phyloP scores from a whole-genome alignment of 2,797 vertebrate species.

The Denticeps clupeoides region DNA sequence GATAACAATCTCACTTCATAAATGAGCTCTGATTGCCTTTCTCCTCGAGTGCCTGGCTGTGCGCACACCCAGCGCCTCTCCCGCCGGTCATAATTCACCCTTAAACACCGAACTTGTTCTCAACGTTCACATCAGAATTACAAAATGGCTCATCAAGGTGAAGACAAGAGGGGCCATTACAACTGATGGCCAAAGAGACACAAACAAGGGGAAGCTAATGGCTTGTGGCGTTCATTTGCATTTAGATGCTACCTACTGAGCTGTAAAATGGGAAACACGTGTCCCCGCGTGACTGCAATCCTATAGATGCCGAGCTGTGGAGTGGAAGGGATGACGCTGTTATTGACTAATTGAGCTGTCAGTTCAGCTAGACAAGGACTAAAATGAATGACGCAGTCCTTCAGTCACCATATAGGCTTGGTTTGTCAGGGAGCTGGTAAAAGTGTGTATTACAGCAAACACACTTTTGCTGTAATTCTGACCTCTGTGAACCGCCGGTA shows the following conservation, averaged over 20 bases:
- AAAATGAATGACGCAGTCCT: background rate
- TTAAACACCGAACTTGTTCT: background rate
- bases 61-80: background rate
- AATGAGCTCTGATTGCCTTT: background rate
- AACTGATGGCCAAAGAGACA: slow-evolving; percentile 11
- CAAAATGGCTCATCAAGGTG: background rate
- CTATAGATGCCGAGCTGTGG: background rate
- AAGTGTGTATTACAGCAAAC: too few species aligned
- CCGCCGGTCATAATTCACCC: slow-evolving; percentile 2
- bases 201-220: slow-evolving; percentile 11
- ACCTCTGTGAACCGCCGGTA: too few species aligned
- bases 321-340: background rate
- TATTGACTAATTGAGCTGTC: background rate
- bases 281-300: too few species aligned
- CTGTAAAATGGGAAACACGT: slow-evolving; percentile 19
- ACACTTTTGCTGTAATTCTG: too few species aligned
- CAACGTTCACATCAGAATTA: background rate
- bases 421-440: too few species aligned
- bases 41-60: background rate
- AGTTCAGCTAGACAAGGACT: background rate
- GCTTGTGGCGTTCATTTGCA: slow-evolving; percentile 17
- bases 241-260: slow-evolving; percentile 22
- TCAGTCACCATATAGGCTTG: too few species aligned
- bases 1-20: background rate
- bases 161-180: slow-evolving; percentile 10